Base-by-base conservation (phyloP, 2,113 vertebrate genomes). In the Epinephelus lanceolatus region DNA sequence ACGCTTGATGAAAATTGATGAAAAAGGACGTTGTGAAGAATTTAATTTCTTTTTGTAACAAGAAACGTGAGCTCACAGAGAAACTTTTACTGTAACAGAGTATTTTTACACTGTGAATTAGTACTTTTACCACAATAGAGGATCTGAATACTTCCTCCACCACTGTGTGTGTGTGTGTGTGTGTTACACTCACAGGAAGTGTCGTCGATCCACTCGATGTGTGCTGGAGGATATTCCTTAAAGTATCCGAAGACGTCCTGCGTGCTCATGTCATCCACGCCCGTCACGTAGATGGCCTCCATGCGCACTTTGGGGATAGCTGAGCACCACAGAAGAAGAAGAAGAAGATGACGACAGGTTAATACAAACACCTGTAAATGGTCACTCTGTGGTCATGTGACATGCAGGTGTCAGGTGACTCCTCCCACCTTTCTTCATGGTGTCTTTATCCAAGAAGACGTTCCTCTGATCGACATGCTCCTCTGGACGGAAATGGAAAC, bases 191-290 rank as follows among this genome's bases (percentile, higher is more conserved):
- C 92, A 99, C 98, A 99, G 19, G 98, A 98, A 0, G 96, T 92
- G 83, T 99, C 98, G 65, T 99, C 97, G 27, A 99, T 94, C 98
- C 98, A 99, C 92, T 99, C 98, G 0, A 99, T 99, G 86, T 98
- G 97, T n/a, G 98, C 98, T 0, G 98, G 98, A 45, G 98, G 98
- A 80, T 99, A 99, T 67, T 99, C 97, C 77, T 97, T 97, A 87
- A 99, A 99, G 78, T 97, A 99, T 5, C 95, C 95, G 60, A 99
- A 99, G 71, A 99, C 94, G 71, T 99, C 98, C 89, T 99, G 96
- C 2, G 98, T 99, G 88, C 98, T 99, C 98, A 99, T 98, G 86
- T 99, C 97, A 81, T 99, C 98, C 27, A 99, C 97, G 1, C 98
- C 98, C 1, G 93, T 95, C 86, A 99, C 92, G 51, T 98, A 91